Evolutionary conservation across 2,888 invertebrate genomes (phyloP), one percentile per base, ranked within the genome.

Genomic region (Polydrusus pterygomalis): DNA sequence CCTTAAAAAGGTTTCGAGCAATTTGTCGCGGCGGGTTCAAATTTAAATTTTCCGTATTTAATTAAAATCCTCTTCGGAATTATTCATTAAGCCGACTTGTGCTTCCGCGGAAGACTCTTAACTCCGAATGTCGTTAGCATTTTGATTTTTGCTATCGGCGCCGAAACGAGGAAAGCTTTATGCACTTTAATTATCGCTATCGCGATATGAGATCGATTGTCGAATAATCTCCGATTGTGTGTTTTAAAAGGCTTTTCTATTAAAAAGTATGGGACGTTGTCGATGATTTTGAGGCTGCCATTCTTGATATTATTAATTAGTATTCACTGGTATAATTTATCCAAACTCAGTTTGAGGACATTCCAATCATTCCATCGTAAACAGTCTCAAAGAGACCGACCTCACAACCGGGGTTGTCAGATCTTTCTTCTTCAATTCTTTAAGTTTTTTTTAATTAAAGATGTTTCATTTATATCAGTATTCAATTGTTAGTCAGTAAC

Each of bases 51-150:
- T 60, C 58, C 18, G 38, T 18, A 60, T 38, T 60, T 38, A 38
- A 60, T 38, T 56, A n/a, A 60, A 34, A 60, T 7, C 58, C 58
- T 34, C 38, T 13, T 17, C 30, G 58, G 58, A 60, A 60, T 60
- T 60, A 60, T 60, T 60, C 58, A 60, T 60, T 38, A 60, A 60
- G 17, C 38, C 17, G 13, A 60, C 58, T 60, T 60, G 38, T 38
- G 38, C 17, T 60, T 1, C 58, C 38, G 11, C n/a, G 17, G 58
- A 60, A 18, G 38, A 38, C 58, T 60, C 38, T 60, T 60, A 60
- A 60, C 58, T 2, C 58, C 7, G 58, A 38, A 60, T 60, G 58
- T 60, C 58, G 58, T 60, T 60, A 60, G 58, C 58, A 60, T 60
- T 38, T 60, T 60, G 58, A 60, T 60, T 60, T 60, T 60, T 60